phyloP scores from a whole-genome alignment of 2,888 invertebrate species.

The Meiosimyza platycephala region DNA sequence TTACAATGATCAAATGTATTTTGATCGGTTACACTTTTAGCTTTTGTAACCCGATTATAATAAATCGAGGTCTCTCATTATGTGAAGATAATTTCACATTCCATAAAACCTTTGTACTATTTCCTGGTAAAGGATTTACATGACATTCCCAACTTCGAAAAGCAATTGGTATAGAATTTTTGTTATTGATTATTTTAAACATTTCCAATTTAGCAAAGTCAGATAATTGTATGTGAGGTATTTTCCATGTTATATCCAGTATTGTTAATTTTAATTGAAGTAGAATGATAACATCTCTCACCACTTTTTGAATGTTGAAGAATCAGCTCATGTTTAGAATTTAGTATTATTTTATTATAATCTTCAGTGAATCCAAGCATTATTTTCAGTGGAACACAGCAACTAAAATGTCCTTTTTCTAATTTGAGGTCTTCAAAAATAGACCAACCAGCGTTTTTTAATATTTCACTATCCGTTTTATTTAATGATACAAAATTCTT shows the following conservation, averaged over 20 bases:
- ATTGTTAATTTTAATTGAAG: neutral
- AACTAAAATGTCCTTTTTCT: constrained; percentile 13
- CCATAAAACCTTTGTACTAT: neutral
- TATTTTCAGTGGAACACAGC: constrained; percentile 1
- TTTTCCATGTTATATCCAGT: neutral
- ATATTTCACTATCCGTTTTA: constrained; percentile 34
- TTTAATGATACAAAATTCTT: constrained; percentile 58
- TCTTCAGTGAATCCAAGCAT: constrained; percentile 23
- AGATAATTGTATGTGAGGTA: neutral
- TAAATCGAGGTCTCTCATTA: too few relatives aligned
- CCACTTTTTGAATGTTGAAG: neutral
- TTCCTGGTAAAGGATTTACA: too few relatives aligned
- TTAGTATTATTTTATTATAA: neutral
- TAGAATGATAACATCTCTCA: neutral
- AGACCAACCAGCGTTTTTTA: constrained; percentile 46
- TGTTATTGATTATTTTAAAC: neutral
- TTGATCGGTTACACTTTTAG: too few relatives aligned
- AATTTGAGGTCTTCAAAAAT: too few relatives aligned
- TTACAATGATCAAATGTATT: neutral
- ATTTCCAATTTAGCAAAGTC: constrained; percentile 2
- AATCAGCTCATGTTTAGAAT: constrained; percentile 23
- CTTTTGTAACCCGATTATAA: too few relatives aligned
- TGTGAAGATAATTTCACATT: neutral
- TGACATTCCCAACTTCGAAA: too few relatives aligned
- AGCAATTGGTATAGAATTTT: too few relatives aligned